Conservation (phyloP, 2,113 vertebrate species). For the Colaptes auratus region DNA sequence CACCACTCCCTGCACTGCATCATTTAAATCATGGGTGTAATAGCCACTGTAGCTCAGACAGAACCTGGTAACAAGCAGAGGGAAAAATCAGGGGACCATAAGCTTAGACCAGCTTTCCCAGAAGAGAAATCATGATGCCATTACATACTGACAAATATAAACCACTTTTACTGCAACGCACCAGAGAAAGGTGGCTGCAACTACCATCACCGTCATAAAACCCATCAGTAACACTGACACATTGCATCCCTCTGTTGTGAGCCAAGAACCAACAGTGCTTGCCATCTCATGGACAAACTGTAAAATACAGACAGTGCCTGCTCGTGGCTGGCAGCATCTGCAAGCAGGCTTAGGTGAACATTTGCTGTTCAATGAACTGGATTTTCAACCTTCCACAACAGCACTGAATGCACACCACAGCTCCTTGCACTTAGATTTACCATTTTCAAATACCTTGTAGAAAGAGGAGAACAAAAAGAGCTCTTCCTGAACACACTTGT, state of each 20-base stretch:
- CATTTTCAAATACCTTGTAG: not conserved
- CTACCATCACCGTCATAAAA: not conserved
- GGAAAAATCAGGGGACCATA: not conserved
- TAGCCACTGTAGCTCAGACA: not conserved
- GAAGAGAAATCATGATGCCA: not conserved
- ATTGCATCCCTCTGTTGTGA: not conserved
- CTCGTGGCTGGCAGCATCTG: not conserved
- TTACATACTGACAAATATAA: not conserved
- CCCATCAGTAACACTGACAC: not conserved
- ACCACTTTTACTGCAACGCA: not conserved
- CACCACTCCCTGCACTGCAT: not conserved
- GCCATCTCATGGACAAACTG: conserved; percentile 31
- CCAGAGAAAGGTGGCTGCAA: not conserved
- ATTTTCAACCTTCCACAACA: not conserved
- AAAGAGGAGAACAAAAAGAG: not conserved
- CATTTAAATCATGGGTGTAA: not conserved
- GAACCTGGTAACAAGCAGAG: not conserved
- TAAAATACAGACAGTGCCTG: not conserved
- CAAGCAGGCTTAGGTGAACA: not conserved
- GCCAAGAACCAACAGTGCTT: conserved; percentile 19
- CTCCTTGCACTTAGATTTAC: not conserved
- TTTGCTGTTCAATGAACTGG: not conserved
- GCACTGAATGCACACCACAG: not conserved
- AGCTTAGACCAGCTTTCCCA: not conserved
- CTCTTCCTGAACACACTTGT: not conserved